Base-by-base conservation (phyloP, 1,140 invertebrate genomes). In the Drosophila athabasca region DNA sequence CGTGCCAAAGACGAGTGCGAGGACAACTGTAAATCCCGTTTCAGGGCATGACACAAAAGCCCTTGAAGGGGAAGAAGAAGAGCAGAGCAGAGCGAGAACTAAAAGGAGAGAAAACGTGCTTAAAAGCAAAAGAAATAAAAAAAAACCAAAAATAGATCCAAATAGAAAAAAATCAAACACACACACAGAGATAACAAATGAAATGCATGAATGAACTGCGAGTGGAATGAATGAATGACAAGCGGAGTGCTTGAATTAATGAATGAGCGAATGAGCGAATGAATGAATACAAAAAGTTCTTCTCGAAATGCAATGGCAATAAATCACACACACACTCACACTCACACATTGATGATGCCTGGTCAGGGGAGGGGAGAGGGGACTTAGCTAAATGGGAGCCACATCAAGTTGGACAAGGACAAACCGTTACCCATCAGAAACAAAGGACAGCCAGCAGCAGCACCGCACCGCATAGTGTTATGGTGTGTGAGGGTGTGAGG, bases 11-110 rank as follows among this genome's bases (percentile, higher is more conserved):
- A 39, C 39, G 45, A 43, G 45, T 52, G 46, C 43, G 54, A 74
- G 76, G 62, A 64, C 58, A 62, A 62, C 65, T 60, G 60, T 48
- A 74, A 79, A 83, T 61, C 74, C 64, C 65, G 66, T 72, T 64
- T 39, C 60, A 72, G 77, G 77, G 70, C 71, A 68, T 70, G 77
- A 78, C 82, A 65, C 65, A 73, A 88, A 88, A 83, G 83, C 83
- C 76, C 79, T 88, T 76, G 76, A 72, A 62, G 68, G 58, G 55
- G 15, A 73, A 52, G 48, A 8, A 60, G 35, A 44, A 39, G 45
- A 46, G 22, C 22, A 24, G 22, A 5, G 24, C 11, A 49, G 50
- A 26, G 54, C 66, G 49, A 52, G 24, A 53, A 51, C 31, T 49
- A 46, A 62, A 64, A 79, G 68, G 64, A 69, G 48, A 70, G 67